Base-by-base conservation (phyloP, 2,797 vertebrate genomes). In the Nyctibius grandis region DNA sequence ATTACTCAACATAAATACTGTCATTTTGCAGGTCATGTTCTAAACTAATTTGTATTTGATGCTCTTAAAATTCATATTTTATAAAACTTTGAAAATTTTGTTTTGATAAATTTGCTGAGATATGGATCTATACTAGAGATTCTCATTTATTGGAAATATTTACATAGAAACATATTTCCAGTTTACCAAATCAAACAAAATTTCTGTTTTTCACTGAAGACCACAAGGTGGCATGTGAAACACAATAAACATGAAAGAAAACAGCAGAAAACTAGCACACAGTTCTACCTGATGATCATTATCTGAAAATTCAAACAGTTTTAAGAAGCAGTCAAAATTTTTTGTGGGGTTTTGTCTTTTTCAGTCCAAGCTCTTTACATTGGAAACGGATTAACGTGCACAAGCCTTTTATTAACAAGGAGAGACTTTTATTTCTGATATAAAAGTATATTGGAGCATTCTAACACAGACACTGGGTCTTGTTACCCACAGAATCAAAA, bases 191-290 rank as follows among this genome's bases (percentile, higher is more conserved):
- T 28, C 47, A 76, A 19, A 79, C 15, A 26, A 72, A 64, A 72
- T 34, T 50, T 78, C 12, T 81, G 45, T 51, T 94, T 92, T 57
- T 79, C 15, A 15, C 5, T 26, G 48, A 75, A 78, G 73, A 92
- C 96, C 97, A 97, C 96, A 91, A 96, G 97, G 83, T 96, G 97
- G 95, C 97, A 92, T 51, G 31, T 60, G 79, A 94, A 93, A 67
- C 82, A 56, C 1, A 20, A 14, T 47, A 91, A 78, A 47, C 7
- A 21, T 12, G 15, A 72, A 93, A 60, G 7, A 65, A 40, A 11
- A 36, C 6, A 59, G 23, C 10, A 29, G 23, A 34, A 77, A 64
- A 36, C 7, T 15, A 15, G 3, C 5, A 44, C 1, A 3, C 13
- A 33, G 12, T 65, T 63, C 73, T 51, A 36, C 19, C 5, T 4